Conservation (phyloP, 1,140 invertebrate species). For the Eueides isabella region DNA sequence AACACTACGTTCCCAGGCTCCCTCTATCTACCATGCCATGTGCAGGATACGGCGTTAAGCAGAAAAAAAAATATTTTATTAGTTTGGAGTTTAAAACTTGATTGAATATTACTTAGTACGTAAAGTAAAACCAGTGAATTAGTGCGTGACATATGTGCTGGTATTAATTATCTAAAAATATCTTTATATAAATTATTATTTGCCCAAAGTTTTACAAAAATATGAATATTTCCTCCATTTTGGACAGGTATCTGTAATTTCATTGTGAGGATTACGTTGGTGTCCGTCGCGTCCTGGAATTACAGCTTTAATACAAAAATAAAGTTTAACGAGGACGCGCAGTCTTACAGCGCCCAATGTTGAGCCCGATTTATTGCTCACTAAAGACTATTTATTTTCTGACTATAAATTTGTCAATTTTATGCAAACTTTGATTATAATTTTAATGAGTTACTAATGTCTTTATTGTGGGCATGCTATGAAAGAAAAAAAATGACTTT, state of each 20-base stretch:
- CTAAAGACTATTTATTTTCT: conserved; percentile 64
- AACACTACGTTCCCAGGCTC: too few species aligned
- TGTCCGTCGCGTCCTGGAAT: conserved; percentile 61
- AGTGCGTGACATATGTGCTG: too few species aligned
- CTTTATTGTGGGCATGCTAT: too few species aligned
- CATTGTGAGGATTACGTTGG: conserved; percentile 66
- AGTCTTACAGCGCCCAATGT: conserved; percentile 70
- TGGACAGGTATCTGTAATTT: conserved; percentile 55
- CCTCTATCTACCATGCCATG: too few species aligned
- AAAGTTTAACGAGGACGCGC: conserved; percentile 75
- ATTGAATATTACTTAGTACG: neutral
- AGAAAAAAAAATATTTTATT: too few species aligned
- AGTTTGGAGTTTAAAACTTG: neutral
- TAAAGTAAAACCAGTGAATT: too few species aligned
- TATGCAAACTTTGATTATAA: conserved; percentile 18
- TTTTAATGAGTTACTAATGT: neutral
- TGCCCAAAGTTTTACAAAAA: too few species aligned
- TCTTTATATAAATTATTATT: too few species aligned
- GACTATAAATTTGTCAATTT: conserved; percentile 22
- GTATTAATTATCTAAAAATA: too few species aligned
- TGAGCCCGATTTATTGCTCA: conserved; percentile 73
- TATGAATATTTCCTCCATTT: conserved; percentile 29
- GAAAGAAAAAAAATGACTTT: too few species aligned
- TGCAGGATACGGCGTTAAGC: too few species aligned
- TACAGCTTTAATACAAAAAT: conserved; percentile 79